A percentile compares a stretch with the other conserved stretches of the same genome.
Evolutionary conservation across 2,888 invertebrate genomes (phyloP).

Genomic region (Alloplasta piceator): DNA sequence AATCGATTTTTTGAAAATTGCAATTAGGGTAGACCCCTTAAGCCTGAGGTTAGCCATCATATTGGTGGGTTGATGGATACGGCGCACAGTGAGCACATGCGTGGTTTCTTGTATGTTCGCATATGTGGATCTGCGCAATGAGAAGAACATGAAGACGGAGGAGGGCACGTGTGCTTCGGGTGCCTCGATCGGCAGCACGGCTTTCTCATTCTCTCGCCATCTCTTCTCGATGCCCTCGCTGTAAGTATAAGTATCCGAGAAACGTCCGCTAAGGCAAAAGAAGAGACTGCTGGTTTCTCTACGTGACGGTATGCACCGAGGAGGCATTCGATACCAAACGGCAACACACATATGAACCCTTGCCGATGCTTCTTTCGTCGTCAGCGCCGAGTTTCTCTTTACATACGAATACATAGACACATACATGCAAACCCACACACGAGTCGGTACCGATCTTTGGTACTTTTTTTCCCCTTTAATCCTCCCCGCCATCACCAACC

Average conservation of each 20-base stretch:
- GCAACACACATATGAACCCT: conserved; percentile 19
- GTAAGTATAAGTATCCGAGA: conserved; percentile 61
- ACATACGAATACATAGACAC: conserved; percentile 69
- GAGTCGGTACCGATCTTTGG: conserved; percentile 44
- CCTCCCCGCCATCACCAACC: conserved; percentile 19
- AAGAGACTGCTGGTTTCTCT: conserved; percentile 70
- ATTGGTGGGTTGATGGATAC: not conserved
- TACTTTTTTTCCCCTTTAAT: conserved; percentile 39
- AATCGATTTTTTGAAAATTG: too few species aligned
- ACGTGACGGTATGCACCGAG: conserved; percentile 77
- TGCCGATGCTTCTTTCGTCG: conserved; percentile 58
- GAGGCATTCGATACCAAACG: conserved; percentile 69
- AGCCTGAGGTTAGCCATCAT: not conserved
- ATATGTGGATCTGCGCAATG: conserved; percentile 33
- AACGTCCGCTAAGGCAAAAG: conserved; percentile 70
- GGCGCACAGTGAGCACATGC: conserved; percentile 17
- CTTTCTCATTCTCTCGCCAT: conserved; percentile 14
- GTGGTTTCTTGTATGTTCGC: conserved; percentile 47
- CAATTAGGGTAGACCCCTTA: too few species aligned
- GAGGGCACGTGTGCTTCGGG: conserved; percentile 51
- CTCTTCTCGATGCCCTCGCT: conserved; percentile 36
- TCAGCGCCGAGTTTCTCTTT: conserved; percentile 62
- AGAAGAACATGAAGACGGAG: conserved; percentile 51
- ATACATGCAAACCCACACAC: conserved; percentile 62
- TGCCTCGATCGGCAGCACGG: conserved; percentile 43